These are phyloP conservation scores for Dicyema japonicum DNA, from an alignment of 1,140 invertebrate species.

Conservation along the genomic window DNA sequence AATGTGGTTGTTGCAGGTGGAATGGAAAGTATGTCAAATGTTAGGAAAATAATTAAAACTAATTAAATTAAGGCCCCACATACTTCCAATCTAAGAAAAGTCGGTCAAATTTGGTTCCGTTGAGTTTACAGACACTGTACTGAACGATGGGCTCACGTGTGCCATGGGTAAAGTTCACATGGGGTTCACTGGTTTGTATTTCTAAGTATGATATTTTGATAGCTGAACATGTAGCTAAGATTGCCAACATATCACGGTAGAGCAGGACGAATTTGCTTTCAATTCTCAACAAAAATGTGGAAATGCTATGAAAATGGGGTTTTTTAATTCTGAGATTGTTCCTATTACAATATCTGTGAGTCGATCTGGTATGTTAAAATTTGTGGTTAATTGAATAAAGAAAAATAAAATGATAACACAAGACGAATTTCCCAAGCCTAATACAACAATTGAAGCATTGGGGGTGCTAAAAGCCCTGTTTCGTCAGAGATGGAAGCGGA, in stretches of 20 bases:
- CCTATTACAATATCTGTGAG: constrained; percentile 11
- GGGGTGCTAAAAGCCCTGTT: constrained; percentile 15
- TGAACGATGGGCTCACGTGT: constrained; percentile 43
- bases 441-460: constrained; percentile 11
- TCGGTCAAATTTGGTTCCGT: constrained; percentile 35
- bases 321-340: constrained; percentile 26
- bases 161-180: constrained; percentile 42
- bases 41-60: too few species aligned
- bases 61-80: too few species aligned
- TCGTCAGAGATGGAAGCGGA: constrained; percentile 12
- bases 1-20: constrained; percentile 41
- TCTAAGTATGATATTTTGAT: too few species aligned
- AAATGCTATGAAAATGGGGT: constrained; percentile 29
- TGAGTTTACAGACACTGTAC: constrained; percentile 32
- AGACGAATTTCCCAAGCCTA: constrained; percentile 18
- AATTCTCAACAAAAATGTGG: constrained; percentile 29
- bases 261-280: constrained; percentile 41
- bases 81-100: constrained; percentile 28
- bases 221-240: too few species aligned
- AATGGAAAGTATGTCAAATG: constrained; percentile 44
- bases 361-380: too few species aligned
- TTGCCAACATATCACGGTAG: constrained; percentile 30
- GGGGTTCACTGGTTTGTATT: constrained; percentile 45
- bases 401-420: constrained; percentile 3
- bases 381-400: constrained; percentile 1